Evolutionary conservation across 2,888 invertebrate species (phyloP).

Genomic region (Phaonia tiefii): DNA sequence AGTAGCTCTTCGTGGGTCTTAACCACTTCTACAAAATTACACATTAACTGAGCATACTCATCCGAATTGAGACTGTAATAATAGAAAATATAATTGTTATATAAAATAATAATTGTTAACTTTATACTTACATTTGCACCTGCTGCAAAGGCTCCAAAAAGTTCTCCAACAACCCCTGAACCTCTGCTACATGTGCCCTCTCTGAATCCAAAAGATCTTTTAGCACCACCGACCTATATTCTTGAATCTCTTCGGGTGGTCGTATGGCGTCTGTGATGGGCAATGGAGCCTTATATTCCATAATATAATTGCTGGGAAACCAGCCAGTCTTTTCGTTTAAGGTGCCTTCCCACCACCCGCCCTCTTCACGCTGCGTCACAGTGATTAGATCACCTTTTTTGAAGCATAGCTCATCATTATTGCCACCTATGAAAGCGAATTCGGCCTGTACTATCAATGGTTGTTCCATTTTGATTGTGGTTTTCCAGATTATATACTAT

Average conservation of each 20-base stretch:
- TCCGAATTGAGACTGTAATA: conserved; percentile 87
- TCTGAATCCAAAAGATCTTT: conserved; percentile 96
- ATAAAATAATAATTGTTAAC: too few species aligned
- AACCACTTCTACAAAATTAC: conserved; percentile 93
- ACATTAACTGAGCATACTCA: conserved; percentile 92
- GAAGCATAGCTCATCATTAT: conserved; percentile 98
- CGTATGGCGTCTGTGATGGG: conserved; percentile 85
- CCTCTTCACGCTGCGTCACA: conserved; percentile 96
- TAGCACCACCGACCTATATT: conserved; percentile 91
- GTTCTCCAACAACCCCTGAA: conserved; percentile 91
- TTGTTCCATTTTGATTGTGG: conserved; percentile 75
- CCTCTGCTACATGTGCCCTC: conserved; percentile 93
- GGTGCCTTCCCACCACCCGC: conserved; percentile 99
- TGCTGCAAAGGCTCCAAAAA: conserved; percentile 93
- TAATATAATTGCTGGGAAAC: conserved; percentile 99
- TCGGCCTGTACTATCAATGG: conserved; percentile 90
- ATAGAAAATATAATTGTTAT: conserved; percentile 11
- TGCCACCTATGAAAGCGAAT: conserved; percentile 96
- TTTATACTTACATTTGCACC: conserved; percentile 88
- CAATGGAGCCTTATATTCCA: conserved; percentile 86
- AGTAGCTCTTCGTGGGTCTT: conserved; percentile 92
- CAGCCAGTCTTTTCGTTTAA: conserved; percentile 96
- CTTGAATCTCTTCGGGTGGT: conserved; percentile 87
- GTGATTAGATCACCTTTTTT: conserved; percentile 98
- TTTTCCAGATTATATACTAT: not conserved